Evolutionary conservation across 2,797 vertebrate species (phyloP).

Genomic region (Ceyx erithaca): DNA sequence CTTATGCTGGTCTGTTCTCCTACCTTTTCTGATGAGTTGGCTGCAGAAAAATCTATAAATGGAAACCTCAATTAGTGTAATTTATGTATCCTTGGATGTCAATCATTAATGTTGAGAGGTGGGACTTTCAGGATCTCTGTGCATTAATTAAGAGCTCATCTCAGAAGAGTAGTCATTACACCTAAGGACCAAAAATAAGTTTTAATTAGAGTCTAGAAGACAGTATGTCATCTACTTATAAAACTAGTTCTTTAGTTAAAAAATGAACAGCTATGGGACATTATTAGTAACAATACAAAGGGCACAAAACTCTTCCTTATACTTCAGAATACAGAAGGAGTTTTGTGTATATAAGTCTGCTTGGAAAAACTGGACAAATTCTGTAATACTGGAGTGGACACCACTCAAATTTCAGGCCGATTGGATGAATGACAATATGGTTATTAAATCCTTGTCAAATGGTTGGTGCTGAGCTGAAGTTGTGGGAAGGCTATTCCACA

Average conservation of each 20-base stretch:
- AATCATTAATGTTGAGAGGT: slow-evolving; percentile 83
- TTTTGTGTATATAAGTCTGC: not conserved
- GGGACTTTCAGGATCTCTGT: slow-evolving; percentile 79
- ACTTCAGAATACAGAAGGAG: not conserved
- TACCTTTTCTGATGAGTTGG: slow-evolving; percentile 81
- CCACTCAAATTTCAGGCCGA: not conserved
- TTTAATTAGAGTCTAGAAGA: slow-evolving; percentile 84
- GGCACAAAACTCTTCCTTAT: not conserved
- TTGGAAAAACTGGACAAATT: not conserved
- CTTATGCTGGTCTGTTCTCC: slow-evolving; percentile 73
- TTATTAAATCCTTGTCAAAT: slow-evolving; percentile 1
- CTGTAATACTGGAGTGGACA: not conserved
- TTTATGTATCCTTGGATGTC: slow-evolving; percentile 82
- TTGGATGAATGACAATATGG: not conserved
- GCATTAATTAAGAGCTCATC: slow-evolving; percentile 85
- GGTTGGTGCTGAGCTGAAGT: not conserved
- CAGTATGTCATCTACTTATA: slow-evolving; percentile 75
- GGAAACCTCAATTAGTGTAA: slow-evolving; percentile 83
- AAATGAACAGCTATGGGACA: slow-evolving; percentile 35
- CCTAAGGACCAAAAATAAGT: slow-evolving; percentile 83
- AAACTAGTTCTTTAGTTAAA: slow-evolving; percentile 63
- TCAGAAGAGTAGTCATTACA: slow-evolving; percentile 81
- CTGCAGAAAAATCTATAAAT: slow-evolving; percentile 60
- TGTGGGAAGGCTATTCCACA: not conserved
- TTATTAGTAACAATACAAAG: slow-evolving; percentile 45